Evolutionary conservation across 2,113 vertebrate genomes (phyloP).

Genomic region (Nycticorax nycticorax): DNA sequence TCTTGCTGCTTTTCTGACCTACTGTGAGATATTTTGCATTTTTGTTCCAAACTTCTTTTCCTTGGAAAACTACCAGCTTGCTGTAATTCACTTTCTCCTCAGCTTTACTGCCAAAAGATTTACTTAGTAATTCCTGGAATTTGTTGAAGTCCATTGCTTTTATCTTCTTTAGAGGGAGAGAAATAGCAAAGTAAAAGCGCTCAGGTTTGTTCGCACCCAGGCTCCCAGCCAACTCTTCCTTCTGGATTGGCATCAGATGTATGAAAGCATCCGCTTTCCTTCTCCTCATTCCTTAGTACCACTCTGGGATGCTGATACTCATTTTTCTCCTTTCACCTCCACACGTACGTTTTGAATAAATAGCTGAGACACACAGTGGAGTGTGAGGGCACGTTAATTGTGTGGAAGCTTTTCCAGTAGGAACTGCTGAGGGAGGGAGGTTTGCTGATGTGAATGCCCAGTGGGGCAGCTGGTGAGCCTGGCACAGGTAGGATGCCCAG

Average conservation of each 20-base stretch:
- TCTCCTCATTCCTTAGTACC: not conserved
- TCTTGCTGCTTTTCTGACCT: not conserved
- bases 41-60: not conserved
- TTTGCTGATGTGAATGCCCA: not conserved
- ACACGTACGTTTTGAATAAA: accelerated
- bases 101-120: not conserved
- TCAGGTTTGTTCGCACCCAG: accelerated
- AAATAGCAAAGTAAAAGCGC: not conserved
- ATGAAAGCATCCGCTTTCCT: not conserved
- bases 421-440: not conserved
- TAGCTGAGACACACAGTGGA: not conserved
- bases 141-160: not conserved
- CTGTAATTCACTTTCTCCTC: not conserved
- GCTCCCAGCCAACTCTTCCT: not conserved
- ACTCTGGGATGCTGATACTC: accelerated
- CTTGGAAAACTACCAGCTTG: not conserved
- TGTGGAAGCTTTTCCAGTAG: not conserved
- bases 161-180: not conserved
- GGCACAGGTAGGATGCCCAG: accelerated
- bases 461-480: not conserved
- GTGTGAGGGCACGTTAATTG: accelerated
- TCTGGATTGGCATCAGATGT: not conserved
- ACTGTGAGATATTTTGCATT: accelerated
- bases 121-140: not conserved
- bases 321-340: not conserved